A percentile compares a stretch with the other conserved stretches of the same genome.
Conservation (phyloP, 2,797 vertebrate species). For the Enteromius afrohamiltoni region DNA sequence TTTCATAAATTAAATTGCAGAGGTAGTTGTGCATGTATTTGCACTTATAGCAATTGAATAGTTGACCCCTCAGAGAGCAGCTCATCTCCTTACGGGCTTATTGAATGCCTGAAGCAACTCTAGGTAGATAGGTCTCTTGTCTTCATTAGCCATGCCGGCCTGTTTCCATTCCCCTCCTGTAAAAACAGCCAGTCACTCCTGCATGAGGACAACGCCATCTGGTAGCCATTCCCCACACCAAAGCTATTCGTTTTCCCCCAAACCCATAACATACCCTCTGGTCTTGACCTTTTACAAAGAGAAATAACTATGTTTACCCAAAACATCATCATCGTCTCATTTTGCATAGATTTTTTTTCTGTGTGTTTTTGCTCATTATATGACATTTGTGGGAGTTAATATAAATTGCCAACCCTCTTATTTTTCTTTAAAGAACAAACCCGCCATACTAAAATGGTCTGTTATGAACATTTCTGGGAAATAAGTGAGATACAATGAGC, state of each 20-base stretch:
- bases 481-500: constrained; percentile 44
- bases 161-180: constrained; percentile 69
- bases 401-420: constrained; percentile 36
- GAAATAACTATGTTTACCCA: constrained; percentile 64
- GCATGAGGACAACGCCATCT: constrained; percentile 73
- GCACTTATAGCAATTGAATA: not conserved
- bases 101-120: constrained; percentile 55
- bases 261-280: constrained; percentile 63
- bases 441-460: constrained; percentile 22
- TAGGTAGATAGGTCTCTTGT: constrained; percentile 66
- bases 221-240: constrained; percentile 71
- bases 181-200: constrained; percentile 63
- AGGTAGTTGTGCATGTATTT: not conserved
- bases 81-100: constrained; percentile 41
- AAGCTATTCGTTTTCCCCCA: constrained; percentile 62
- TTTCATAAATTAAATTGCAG: not conserved
- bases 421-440: constrained; percentile 44
- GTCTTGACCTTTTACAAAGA: constrained; percentile 68
- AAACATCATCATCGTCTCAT: constrained; percentile 67
- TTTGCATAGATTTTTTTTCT: constrained; percentile 56
- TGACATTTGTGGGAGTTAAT: constrained; percentile 48
- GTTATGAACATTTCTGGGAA: constrained; percentile 46
- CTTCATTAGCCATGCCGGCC: constrained; percentile 73
- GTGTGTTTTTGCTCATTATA: constrained; percentile 44
- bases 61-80: not conserved